Conservation (phyloP, 2,888 invertebrate genomes). For the Caenorhabditis sulstoni region DNA sequence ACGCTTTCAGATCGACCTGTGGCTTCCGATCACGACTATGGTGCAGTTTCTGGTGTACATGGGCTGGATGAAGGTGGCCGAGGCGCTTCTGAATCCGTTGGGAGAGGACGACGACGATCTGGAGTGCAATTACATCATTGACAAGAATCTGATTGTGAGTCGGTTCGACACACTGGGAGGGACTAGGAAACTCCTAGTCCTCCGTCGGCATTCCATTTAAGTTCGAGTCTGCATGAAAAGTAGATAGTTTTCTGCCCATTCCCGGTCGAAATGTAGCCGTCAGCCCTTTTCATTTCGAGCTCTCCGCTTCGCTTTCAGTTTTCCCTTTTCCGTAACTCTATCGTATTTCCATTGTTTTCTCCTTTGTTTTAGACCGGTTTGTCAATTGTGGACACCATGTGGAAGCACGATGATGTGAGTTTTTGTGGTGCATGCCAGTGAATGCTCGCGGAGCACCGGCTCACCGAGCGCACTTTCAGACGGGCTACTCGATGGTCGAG, state of each 20-base stretch:
- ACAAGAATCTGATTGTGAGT: slow-evolving; percentile 77
- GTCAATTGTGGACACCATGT: slow-evolving; percentile 61
- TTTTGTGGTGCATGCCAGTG: not conserved
- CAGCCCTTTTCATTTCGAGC: no score
- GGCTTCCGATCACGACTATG: slow-evolving; percentile 76
- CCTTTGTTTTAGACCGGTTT: slow-evolving; percentile 62
- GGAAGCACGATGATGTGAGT: slow-evolving; percentile 63
- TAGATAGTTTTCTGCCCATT: not conserved
- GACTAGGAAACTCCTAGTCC: no score
- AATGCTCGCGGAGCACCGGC: not conserved
- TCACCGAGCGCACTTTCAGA: slow-evolving; percentile 43
- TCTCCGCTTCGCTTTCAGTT: slow-evolving; percentile 13
- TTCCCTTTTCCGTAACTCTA: slow-evolving; percentile 37
- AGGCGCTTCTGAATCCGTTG: slow-evolving; percentile 77
- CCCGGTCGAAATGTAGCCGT: no score
- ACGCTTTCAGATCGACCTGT: slow-evolving; percentile 71
- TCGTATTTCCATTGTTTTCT: slow-evolving; percentile 32
- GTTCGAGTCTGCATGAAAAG: slow-evolving; percentile 32
- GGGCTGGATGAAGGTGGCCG: slow-evolving; percentile 76
- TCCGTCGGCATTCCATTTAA: no score
- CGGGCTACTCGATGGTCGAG: slow-evolving; percentile 72
- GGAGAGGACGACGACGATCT: slow-evolving; percentile 74
- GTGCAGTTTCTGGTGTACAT: slow-evolving; percentile 75
- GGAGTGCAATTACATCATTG: slow-evolving; percentile 77
- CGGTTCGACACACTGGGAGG: not conserved